Base-by-base conservation (phyloP, 2,888 invertebrate species). In the Andrena bicolor region DNA sequence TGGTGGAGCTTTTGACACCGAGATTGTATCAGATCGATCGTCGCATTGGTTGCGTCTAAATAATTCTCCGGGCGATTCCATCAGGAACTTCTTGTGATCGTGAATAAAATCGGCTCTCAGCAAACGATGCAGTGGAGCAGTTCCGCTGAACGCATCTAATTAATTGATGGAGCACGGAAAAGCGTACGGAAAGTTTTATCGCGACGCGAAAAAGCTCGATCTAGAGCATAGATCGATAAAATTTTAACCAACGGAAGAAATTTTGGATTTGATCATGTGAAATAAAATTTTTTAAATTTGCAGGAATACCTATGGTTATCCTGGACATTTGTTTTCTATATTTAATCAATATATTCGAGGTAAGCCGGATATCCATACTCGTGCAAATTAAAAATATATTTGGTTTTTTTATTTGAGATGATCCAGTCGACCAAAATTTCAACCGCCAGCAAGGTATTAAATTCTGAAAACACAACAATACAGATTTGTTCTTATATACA, bases 111-210 rank as follows among this genome's bases (percentile, higher is more conserved):
- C 23, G 30, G 49, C 74, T 51, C 66, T 68, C 28, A 35, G 66
- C 28, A 74, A 81, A 76, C 82, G 74, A 61, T 70, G 65, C 69
- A 78, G 60, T 60, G 32, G 32, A 73, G 75, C 66, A 20, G 51
- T 73, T 51, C 41, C 2, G 23, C 65, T 80, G 71, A 80, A 78
- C 76, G 86, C 63, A 65, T 86, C 76, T 83, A 81, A 83, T 88
- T 86, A 88, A 86, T 88, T 72, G 72, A 83, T 75, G 70, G 60
- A 23, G 49, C 68, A 20, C 58, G 58, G 61, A 41, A 60, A 73
- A 74, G 63, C 63, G 68, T 20, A 6, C 32, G 51, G 66, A 80
- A 85, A 76, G 76, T 87, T 82, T 82, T 53, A 75, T 64, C 20
- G 10, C 60, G 70, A 66, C 23, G 49, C 49, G 63, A 16, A 28